Evolutionary conservation across 2,797 vertebrate genomes (phyloP).

Genomic region (Galago senegalensis): DNA sequence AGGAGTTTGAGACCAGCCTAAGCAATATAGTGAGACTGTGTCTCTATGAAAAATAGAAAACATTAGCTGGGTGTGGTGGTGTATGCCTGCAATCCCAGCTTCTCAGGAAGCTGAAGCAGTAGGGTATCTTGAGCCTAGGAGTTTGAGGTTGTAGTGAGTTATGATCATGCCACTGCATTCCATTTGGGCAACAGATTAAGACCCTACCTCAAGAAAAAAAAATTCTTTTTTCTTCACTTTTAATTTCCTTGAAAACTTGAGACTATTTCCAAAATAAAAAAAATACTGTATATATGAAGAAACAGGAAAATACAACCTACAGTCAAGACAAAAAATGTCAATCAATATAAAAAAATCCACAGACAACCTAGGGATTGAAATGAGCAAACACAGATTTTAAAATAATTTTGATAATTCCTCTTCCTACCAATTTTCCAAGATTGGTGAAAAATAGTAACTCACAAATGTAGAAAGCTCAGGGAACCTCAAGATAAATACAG

Average conservation of each 20-base stretch:
- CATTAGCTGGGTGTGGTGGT: no score
- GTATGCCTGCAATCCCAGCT: no score
- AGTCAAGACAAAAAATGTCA: not conserved
- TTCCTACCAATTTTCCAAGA: not conserved
- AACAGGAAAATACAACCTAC: not conserved
- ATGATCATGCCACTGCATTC: no score
- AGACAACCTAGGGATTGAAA: not conserved
- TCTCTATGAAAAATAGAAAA: no score
- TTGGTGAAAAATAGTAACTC: not conserved
- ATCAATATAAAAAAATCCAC: not conserved
- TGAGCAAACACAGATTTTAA: constrained; percentile 7
- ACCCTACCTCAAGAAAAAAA: no score
- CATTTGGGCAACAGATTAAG: no score
- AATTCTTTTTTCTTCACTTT: not conserved
- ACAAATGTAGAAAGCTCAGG: not conserved
- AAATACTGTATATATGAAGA: not conserved
- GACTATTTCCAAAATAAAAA: not conserved
- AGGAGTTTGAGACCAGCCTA: no score
- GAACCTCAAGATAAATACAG: not conserved
- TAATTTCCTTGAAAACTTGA: not conserved
- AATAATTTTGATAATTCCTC: not conserved
- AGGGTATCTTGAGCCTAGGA: no score
- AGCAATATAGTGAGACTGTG: no score
- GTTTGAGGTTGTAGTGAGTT: no score
- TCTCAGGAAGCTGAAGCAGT: no score